phyloP scores from a whole-genome alignment of 2,797 vertebrate genomes.

The Myotis findleyi region DNA sequence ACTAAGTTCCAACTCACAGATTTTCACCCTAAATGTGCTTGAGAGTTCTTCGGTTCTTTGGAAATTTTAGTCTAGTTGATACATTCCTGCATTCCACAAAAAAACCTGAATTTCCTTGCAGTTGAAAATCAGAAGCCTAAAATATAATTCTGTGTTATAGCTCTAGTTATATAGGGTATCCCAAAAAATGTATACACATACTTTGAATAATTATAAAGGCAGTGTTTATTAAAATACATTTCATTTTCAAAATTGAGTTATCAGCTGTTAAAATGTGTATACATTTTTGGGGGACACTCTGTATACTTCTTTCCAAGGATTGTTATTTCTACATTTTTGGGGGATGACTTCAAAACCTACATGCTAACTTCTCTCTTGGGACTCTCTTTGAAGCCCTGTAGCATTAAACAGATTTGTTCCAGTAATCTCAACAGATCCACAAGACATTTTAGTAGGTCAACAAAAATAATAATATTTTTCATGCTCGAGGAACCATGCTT shows the following conservation, averaged over 20 bases:
- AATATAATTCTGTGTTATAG: neutral
- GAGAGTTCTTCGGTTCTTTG: neutral
- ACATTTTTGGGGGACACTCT: no score
- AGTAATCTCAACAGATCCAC: neutral
- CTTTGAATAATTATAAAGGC: no score
- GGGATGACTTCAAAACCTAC: neutral
- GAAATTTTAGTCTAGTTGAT: neutral
- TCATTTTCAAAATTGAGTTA: no score
- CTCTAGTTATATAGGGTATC: neutral
- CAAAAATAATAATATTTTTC: conserved; percentile 12
- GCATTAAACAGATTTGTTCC: neutral
- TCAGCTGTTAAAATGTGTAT: no score
- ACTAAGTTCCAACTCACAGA: neutral
- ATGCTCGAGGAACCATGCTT: neutral
- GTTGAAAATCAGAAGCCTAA: neutral
- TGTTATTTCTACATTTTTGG: neutral
- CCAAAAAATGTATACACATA: no score
- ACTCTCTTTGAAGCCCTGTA: neutral
- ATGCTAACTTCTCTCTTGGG: neutral
- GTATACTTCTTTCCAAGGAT: neutral
- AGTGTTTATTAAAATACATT: no score
- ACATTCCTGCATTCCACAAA: neutral
- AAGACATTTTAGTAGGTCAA: conserved; percentile 28
- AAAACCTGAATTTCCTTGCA: neutral
- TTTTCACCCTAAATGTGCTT: neutral